Base-by-base conservation (phyloP, 2,888 invertebrate species). In the Drosophila trichaetosa region DNA sequence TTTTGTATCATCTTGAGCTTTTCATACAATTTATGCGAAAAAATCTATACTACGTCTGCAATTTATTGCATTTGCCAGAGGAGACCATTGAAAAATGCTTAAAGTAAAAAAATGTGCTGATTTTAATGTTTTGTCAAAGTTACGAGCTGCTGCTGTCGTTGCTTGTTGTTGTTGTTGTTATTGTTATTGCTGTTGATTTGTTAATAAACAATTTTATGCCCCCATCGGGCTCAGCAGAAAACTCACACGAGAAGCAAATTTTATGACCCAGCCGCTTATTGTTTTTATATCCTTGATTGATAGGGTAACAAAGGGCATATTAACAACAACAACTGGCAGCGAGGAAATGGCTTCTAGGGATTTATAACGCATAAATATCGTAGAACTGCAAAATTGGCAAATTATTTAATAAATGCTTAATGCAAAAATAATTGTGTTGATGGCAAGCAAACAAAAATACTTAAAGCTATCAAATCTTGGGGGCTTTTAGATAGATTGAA, bases 81-180 rank as follows among this genome's bases (percentile, higher is more conserved):
- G 68, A 73, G 72, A 82, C 77, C 73, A 83, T 89, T 86, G 80
- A 85, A 89, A 86, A 86, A 89, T 87, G 82, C 85, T 87, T 70
- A 46, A 65, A 78, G 78, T 54, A 21, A 34, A 65, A 24, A 52
- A 31, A 75, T 88, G 46, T 86, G 90, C 90, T 87, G 86, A 89
- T 90, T 90, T 90, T 90, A 86, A 86, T 86, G 83, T 89, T 89
- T 86, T 86, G 83, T 88, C 88, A 84, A 84, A 80, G 88, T 76
- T 70, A 70, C 58, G 72, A 56, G 56, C 36, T 54, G 57, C 49
- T 49, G 51, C 24, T 24, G 40, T 10, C 3, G 16, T 18, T 38
- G 6, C 7, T 38, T 63, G 31, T 60, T 53, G 36, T 56, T 53
- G 36, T 56, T 71, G 62, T 58, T 72, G 58, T 61, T 70, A 46